A percentile compares a stretch with the other conserved stretches of the same genome.
phyloP scores from a whole-genome alignment of 2,888 invertebrate genomes.

The Carcina quercana region DNA sequence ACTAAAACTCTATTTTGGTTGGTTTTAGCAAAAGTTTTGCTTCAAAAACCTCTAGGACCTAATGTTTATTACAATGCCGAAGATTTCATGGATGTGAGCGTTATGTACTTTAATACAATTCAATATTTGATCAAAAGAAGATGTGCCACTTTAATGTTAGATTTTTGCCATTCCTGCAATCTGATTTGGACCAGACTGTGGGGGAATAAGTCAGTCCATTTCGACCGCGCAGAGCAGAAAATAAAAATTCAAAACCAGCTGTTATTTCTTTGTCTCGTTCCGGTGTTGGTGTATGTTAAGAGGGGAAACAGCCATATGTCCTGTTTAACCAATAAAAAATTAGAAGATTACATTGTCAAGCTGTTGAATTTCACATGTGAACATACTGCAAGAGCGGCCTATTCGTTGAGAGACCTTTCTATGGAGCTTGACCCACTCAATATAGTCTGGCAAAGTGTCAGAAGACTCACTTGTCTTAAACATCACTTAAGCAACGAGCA shows the following conservation, averaged over 20 bases:
- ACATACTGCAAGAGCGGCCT: conserved; percentile 76
- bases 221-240: conserved; percentile 22
- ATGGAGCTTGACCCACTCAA: conserved; percentile 54
- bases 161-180: conserved; percentile 48
- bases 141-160: conserved; percentile 35
- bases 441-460: conserved; percentile 65
- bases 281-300: conserved; percentile 63
- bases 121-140: conserved; percentile 40
- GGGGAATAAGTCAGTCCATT: conserved; percentile 29
- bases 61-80: conserved; percentile 42
- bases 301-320: conserved; percentile 22
- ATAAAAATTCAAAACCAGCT: conserved; percentile 74
- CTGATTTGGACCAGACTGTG: conserved; percentile 41
- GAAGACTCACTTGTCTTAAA: conserved; percentile 73
- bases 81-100: conserved; percentile 45
- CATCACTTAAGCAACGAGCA: conserved; percentile 74
- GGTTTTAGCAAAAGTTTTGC: conserved; percentile 48
- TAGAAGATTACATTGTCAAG: conserved; percentile 76
- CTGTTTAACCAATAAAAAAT: conserved; percentile 52
- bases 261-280: conserved; percentile 76
- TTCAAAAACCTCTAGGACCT: conserved; percentile 36
- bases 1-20: conserved; percentile 64
- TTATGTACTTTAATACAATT: conserved; percentile 45
- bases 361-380: conserved; percentile 77
- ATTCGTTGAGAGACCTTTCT: conserved; percentile 72